Evolutionary conservation across 2,797 vertebrate genomes (phyloP).

Genomic region (Taeniopygia guttata): DNA sequence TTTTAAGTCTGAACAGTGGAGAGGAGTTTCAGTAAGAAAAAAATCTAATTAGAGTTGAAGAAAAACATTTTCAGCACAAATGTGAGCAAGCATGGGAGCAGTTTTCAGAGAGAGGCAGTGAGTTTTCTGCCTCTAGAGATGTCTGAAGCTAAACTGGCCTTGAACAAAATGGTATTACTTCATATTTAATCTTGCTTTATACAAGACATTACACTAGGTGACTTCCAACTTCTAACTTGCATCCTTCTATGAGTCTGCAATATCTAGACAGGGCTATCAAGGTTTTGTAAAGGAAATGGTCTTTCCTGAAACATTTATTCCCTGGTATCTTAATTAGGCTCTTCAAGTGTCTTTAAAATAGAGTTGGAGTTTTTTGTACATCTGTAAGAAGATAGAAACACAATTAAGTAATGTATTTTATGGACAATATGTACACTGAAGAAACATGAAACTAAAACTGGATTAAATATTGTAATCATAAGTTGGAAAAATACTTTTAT

Average conservation of each 20-base stretch:
- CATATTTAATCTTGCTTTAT: neutral
- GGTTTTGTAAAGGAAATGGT: neutral
- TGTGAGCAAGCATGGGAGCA: neutral
- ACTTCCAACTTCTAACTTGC: neutral
- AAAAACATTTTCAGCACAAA: neutral
- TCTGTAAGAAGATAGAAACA: neutral
- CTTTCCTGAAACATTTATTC: neutral
- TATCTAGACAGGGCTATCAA: neutral
- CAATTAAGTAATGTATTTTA: neutral
- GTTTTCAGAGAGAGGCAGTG: neutral
- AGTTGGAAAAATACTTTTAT: neutral
- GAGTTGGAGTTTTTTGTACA: neutral
- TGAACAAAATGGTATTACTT: neutral
- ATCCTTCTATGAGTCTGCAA: neutral
- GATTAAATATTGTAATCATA: neutral
- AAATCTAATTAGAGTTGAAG: neutral
- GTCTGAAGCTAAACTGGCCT: neutral
- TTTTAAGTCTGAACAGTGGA: neutral
- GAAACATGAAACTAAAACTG: neutral
- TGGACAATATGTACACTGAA: neutral
- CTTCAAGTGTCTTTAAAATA: neutral
- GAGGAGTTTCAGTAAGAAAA: neutral
- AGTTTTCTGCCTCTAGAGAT: neutral
- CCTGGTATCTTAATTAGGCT: neutral
- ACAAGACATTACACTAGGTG: neutral